Base-by-base conservation (phyloP, 2,797 vertebrate species). In the Dryobates pubescens region DNA sequence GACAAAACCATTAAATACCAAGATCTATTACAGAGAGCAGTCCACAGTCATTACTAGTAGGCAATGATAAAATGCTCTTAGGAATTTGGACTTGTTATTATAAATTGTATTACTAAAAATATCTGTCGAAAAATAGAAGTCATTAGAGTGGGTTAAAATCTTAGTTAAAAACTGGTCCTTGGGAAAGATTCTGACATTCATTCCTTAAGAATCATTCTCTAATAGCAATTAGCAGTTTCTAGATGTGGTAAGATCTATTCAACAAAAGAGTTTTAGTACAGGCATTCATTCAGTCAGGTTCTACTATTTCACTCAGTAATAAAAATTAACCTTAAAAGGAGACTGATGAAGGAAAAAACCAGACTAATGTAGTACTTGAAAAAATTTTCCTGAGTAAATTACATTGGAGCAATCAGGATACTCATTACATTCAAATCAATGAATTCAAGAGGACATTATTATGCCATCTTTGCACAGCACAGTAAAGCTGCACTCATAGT, bases 1-100 rank as follows among this genome's bases (percentile, higher is more conserved):
- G 94, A 91, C 91, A 91, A 94, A 94, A 57, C 92, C 93, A 95
- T 96, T 96, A 96, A 96, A 97, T 70, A 83, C 69, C 65, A 80
- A 90, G 93, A 95, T 92, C 91, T 73, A 86, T 92, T 80, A 51
- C 23, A 94, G 62, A 95, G 95, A 91, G 73, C 16, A 27, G 38
- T 69, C 79, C 93, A 73, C 85, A 96, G 88, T 92, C 93, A 90
- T 92, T 95, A 92, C 90, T 93, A 93, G 67, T n/a, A 78, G 85
- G 62, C 14, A 19, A 82, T 90, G 89, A 93, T 95, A 94, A 95
- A 95, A 96, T 56, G 54, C 72, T 94, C 75, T 88, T 49, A 92
- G 84, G 73, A 95, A 92, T 92, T 71, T 71, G 84, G 82, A 86
- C 85, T 82, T 64, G 36, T 88, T 93, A 84, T 94, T 94, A 96